Evolutionary conservation across 2,888 invertebrate genomes (phyloP).

Genomic region (Drosophila meridiana): DNA sequence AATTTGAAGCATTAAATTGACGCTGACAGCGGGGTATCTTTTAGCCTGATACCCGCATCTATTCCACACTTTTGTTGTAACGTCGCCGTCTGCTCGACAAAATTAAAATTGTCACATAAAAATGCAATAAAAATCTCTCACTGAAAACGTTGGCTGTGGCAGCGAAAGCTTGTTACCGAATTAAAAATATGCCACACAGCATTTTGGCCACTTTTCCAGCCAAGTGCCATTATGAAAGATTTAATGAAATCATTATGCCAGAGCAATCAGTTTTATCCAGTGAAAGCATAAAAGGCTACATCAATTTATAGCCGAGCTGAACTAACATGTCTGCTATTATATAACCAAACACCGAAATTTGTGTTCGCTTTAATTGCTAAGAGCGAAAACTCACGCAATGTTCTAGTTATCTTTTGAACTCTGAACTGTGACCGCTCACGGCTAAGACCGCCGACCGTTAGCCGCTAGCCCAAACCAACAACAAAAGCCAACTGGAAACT

Average conservation of each 20-base stretch:
- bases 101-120: constrained; percentile 70
- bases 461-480: constrained; percentile 16
- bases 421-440: constrained; percentile 39
- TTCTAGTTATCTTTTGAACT: constrained; percentile 38
- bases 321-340: constrained; percentile 46
- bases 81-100: constrained; percentile 22
- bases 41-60: not conserved
- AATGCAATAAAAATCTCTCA: constrained; percentile 73
- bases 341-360: constrained; percentile 39
- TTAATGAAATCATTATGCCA: constrained; percentile 64
- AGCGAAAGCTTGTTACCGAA: constrained; percentile 76
- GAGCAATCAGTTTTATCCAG: constrained; percentile 41
- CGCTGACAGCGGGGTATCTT: not conserved
- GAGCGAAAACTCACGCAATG: constrained; percentile 35
- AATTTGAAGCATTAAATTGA: no score
- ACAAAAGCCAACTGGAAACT: constrained; percentile 1
- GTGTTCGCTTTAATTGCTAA: constrained; percentile 7
- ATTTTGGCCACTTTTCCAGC: constrained; percentile 43
- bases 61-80: constrained; percentile 2
- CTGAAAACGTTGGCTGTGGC: constrained; percentile 41
- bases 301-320: not conserved
- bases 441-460: constrained; percentile 37
- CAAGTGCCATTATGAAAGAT: constrained; percentile 73
- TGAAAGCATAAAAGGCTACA: constrained; percentile 48
- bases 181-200: constrained; percentile 58